Base-by-base conservation (phyloP, 2,888 invertebrate species). In the Cynaeus angustus region DNA sequence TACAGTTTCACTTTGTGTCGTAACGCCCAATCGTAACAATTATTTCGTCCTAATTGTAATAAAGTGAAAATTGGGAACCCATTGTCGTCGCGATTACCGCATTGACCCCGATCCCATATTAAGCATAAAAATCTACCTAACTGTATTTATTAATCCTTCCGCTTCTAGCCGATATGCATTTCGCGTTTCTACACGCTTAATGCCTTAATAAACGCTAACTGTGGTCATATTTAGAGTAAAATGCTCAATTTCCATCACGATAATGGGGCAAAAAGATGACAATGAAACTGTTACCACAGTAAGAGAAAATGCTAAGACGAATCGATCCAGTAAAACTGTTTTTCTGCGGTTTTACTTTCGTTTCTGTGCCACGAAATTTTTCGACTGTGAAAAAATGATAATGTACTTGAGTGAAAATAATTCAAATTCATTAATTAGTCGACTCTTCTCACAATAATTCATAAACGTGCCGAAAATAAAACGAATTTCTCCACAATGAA, bases 231-330 rank as follows among this genome's bases (percentile, higher is more conserved):
- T 58, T 48, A 48, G 48, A 26, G 43, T 45, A 41, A 58, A 58
- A 45, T 45, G 43, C 52, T 26, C 41, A 41, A 10, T 41, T 41
- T 41, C 12, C 41, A 41, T 41, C 33, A 33, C 7, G 28, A 7
- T 33, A 56, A 13, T 14, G 9, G 48, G 46, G 48, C 45, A 61
- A 61, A 61, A 48, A 61, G 45, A 12, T 26, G 12, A 10, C 33
- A 61, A 33, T n/a, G n/a, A 46, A 37, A 48, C 61, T 61, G 48
- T 61, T 61, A 61, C 37, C 61, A 28, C 30, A 61, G 48, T 33
- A 48, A 46, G 41, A 41, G 41, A 13, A 41, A 41, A 41, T 13
- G 41, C 13, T 10, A 10, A 41, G 41, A 14, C 13, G 10, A 37
- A 48, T 12, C 46, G 46, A n/a, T 12, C 21, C 38, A 28, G 13